Base-by-base conservation (phyloP, 2,888 invertebrate genomes). In the Amblyteles armatorius region DNA sequence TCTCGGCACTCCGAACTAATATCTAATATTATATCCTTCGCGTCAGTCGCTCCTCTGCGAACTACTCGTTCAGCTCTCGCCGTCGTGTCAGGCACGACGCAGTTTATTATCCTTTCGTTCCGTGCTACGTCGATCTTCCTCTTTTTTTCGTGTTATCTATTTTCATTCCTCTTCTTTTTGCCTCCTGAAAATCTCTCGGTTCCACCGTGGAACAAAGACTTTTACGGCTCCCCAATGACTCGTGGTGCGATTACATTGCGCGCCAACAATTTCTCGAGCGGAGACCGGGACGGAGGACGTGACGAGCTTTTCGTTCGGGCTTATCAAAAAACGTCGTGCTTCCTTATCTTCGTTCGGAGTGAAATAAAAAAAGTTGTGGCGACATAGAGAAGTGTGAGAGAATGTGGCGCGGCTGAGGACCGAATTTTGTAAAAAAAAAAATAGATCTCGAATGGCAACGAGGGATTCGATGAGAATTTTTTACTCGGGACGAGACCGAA, bases 11-110 rank as follows among this genome's bases (percentile, higher is more conserved):
- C 36, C n/a, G 48, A 16, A 81, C 73, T 60, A 82, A 78, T 81
- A 60, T 65, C 78, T 82, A 79, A 82, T 82, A 78, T 79, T 72
- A 79, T 82, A 76, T 85, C 82, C 74, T 67, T 72, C 76, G 44
- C 71, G 69, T 82, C 84, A 67, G 29, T 76, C 72, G 22, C 60
- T 79, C 50, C 33, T 19, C 67, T 79, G 71, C 65, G n/a, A 67
- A 69, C 65, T 74, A 65, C 69, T 69, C 74, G 71, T 79, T 67
- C 76, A 71, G 26, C 69, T 60, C 65, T 16, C 11, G 36, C 19
- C 63, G 29, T 65, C 48, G 26, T n/a, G 33, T 76, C 50, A 72
- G 57, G 50, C 72, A 76, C 33, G 82, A 74, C 65, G 65, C 63
- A 29, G 22, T 82, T 82, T 72, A 76, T 76, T 76, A 57, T 71